A percentile compares a stretch with the other conserved stretches of the same genome.
Conservation (phyloP, 2,888 invertebrate genomes). For the Phaonia tiefii region DNA sequence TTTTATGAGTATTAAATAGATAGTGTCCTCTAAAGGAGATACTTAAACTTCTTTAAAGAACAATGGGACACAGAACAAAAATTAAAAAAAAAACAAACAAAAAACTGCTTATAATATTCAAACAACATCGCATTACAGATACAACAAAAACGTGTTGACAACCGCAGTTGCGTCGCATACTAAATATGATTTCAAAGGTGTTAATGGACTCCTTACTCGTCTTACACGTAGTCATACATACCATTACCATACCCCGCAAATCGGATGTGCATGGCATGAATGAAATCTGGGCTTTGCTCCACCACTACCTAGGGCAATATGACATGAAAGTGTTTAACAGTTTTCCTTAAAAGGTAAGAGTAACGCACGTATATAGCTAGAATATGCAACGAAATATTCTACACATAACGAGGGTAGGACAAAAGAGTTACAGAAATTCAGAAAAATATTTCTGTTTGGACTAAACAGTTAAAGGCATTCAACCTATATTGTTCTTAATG, state of each 20-base stretch:
- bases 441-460: too few species aligned
- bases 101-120: constrained; percentile 26
- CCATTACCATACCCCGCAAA: too few species aligned
- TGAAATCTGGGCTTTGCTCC: neutral
- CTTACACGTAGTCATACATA: constrained; percentile 11
- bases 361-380: neutral
- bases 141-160: constrained; percentile 47
- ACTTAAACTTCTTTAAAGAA: constrained; percentile 16
- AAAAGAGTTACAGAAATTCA: too few species aligned
- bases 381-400: neutral
- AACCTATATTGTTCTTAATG: too few species aligned
- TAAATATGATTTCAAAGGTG: constrained; percentile 8
- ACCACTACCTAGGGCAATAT: constrained; percentile 35
- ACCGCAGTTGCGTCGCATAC: constrained; percentile 21
- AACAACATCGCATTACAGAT: constrained; percentile 24
- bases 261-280: constrained; percentile 53
- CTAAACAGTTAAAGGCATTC: too few species aligned
- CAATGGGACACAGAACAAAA: constrained; percentile 10
- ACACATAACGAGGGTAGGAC: neutral
- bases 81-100: too few species aligned
- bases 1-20: neutral
- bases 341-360: constrained; percentile 7
- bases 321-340: neutral
- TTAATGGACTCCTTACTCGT: neutral
- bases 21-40: constrained; percentile 7